Evolutionary conservation across 92 coral and sea anemone genomes (phyloP).

Genomic region (Parazoanthus swiftii): DNA sequence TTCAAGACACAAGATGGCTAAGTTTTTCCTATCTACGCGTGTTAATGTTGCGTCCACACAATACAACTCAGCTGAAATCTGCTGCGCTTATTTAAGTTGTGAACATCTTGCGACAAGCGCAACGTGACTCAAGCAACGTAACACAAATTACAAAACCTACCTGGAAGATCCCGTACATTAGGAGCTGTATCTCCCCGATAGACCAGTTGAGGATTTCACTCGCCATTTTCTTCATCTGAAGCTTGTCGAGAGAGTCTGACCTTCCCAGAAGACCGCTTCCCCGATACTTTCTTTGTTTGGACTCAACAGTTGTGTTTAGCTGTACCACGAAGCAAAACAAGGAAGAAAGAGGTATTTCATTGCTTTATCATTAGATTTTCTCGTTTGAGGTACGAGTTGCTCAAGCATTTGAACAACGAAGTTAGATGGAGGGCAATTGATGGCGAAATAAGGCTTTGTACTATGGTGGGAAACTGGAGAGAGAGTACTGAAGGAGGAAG

Average conservation of each 20-base stretch:
- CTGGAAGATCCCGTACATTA: constrained; percentile 94
- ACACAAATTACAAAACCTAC: constrained; percentile 37
- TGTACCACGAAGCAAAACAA: constrained; percentile 21
- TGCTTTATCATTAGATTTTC: too few species aligned
- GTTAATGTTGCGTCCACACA: too few species aligned
- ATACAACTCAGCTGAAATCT: too few species aligned
- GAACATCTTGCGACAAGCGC: background rate
- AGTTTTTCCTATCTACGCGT: background rate
- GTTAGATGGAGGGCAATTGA: background rate
- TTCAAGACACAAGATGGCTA: background rate
- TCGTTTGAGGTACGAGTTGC: background rate
- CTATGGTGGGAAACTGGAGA: too few species aligned
- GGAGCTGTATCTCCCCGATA: constrained; percentile 80
- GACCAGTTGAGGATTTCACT: constrained; percentile 91
- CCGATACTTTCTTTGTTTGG: constrained; percentile 78
- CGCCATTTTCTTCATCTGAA: constrained; percentile 97
- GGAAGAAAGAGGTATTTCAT: background rate
- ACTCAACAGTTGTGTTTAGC: constrained; percentile 86
- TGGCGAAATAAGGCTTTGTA: background rate
- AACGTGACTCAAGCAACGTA: background rate
- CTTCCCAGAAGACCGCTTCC: constrained; percentile 89
- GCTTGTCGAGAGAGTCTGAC: constrained; percentile 81
- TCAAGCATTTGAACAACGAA: background rate
- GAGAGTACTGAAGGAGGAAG: too few species aligned
- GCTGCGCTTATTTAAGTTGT: too few species aligned